Base-by-base conservation (phyloP, 2,113 vertebrate genomes). In the Otolemur garnettii region DNA sequence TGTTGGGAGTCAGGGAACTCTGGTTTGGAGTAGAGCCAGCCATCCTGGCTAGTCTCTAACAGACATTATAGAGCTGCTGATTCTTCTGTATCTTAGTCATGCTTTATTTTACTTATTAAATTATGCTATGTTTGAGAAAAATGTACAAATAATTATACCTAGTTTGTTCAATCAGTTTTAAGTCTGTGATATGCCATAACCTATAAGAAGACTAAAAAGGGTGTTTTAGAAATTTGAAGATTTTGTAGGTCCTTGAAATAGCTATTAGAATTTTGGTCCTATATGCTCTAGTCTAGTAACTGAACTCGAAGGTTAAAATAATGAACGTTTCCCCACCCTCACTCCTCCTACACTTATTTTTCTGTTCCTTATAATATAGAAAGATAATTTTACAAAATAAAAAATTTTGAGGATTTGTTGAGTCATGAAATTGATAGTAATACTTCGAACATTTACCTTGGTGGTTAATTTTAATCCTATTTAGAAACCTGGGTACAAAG, bases 401-500 rank as follows among this genome's bases (percentile, higher is more conserved):
- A 74, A 82, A 83, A 10, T 71, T 90, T 10, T 87, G 72, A 78
- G 17, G 15, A 60, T 89, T 62, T 92, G 28, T 71, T 83, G 28
- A 42, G 53, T 81, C 35, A n/a, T 33, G 28, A 60, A n/a, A 83
- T 95, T 68, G 86, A 30, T 83, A 45, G 12, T 83, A 50, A n/a
- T 53, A 68, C 14, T 33, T 42, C 79, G 62, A 62, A 79, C n/a
- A 62, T 90, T 87, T 87, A 77, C 42, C 4, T 90, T 13, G 55
- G 28, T 90, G 86, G 35, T 87, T 95, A 91, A 75, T 96, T 94
- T 33, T 84, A 75, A 92, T 95, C 77, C 33, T 53, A 14, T 74
- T 96, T 55, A 86, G 57, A 45, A 83, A n/a, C 62, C 17, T 82
- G 75, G 6, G 14, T 24, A 83, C 12, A 90, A 87, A 90, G 62